These are phyloP conservation scores for Laticauda laticaudata DNA, from an alignment of 2,113 vertebrate genomes.

Conservation along the genomic window DNA sequence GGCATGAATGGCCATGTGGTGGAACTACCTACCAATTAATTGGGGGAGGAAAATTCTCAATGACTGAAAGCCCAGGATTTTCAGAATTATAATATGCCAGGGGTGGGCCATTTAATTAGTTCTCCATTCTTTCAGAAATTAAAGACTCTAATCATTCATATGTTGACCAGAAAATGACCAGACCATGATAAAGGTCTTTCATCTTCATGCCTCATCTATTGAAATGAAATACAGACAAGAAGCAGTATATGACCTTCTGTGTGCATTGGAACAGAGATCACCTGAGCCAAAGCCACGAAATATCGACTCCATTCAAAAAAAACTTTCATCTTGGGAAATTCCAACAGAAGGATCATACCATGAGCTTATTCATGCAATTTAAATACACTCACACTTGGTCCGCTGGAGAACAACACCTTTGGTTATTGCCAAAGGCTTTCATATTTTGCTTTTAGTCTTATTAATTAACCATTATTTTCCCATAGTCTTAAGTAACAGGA, in stretches of 20 bases:
- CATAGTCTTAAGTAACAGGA: not conserved
- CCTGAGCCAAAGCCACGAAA: not conserved
- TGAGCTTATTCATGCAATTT: not conserved
- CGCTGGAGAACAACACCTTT: not conserved
- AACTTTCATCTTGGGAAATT: not conserved
- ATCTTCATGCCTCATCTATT: not conserved
- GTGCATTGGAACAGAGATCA: not conserved
- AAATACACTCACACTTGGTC: not conserved
- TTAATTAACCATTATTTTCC: not conserved
- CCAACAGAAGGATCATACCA: not conserved
- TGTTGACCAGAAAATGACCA: not conserved
- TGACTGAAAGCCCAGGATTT: not conserved
- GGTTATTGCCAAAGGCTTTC: not conserved
- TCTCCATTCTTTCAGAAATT: not conserved
- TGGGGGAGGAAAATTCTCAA: not conserved
- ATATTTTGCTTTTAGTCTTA: not conserved
- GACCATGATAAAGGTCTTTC: not conserved
- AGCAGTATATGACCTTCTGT: not conserved
- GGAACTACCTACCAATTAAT: not conserved
- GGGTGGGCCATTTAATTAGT: not conserved
- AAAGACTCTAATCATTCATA: not conserved
- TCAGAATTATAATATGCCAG: not conserved
- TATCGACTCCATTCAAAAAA: not conserved
- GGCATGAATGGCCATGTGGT: not conserved
- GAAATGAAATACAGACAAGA: not conserved